Evolutionary conservation across 2,113 vertebrate species (phyloP).

Genomic region (Muntiacus muntjak): DNA sequence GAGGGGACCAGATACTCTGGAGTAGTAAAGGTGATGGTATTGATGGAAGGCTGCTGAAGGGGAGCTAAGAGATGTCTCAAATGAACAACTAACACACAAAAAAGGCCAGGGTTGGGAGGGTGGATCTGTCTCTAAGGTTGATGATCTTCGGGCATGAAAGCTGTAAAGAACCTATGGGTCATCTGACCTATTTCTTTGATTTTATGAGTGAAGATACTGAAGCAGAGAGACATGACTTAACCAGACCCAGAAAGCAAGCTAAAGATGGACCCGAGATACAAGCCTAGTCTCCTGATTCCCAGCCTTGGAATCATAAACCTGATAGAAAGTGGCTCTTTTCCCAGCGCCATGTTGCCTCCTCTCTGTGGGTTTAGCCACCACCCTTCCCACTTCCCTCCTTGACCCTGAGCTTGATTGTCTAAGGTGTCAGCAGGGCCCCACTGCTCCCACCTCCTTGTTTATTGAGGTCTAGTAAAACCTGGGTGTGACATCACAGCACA

Average conservation of each 20-base stretch:
- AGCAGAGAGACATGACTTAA: neutral
- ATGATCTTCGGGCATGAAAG: neutral
- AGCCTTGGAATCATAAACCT: neutral
- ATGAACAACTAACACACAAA: neutral
- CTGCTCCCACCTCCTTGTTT: neutral
- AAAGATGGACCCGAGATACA: neutral
- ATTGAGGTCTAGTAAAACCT: slow-evolving; percentile 40
- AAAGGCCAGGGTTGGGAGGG: neutral
- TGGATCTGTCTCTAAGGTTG: neutral
- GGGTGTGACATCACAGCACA: neutral
- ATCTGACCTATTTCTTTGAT: neutral
- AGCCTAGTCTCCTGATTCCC: neutral
- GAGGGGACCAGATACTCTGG: neutral
- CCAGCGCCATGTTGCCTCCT: fast-evolving
- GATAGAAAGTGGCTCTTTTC: neutral
- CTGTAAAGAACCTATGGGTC: neutral
- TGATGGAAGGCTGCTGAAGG: neutral
- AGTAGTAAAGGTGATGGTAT: neutral
- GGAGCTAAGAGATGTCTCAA: neutral
- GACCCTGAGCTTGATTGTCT: neutral
- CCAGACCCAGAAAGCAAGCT: neutral
- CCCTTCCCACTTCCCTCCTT: neutral
- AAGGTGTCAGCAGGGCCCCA: neutral
- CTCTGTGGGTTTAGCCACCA: neutral
- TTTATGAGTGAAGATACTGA: neutral